phyloP scores from a whole-genome alignment of 2,113 vertebrate genomes.

The Anolis carolinensis region DNA sequence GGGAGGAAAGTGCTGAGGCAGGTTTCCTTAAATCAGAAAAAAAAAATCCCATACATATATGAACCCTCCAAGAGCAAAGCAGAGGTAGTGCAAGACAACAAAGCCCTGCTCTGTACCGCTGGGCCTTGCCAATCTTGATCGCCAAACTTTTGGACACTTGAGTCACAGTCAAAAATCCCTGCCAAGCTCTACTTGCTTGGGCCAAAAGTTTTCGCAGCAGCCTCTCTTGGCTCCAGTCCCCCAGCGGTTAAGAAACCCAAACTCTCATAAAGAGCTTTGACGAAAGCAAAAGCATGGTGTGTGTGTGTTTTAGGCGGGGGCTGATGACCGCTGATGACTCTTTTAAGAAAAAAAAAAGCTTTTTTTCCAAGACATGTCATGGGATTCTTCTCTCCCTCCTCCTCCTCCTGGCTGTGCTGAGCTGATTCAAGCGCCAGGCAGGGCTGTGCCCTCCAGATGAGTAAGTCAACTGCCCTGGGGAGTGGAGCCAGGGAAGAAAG shows the following conservation, averaged over 20 bases:
- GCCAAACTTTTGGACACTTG: not conserved
- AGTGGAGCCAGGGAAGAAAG: not conserved
- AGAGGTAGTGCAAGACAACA: not conserved
- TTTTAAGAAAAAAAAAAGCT: constrained; percentile 70
- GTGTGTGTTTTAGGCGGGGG: not conserved
- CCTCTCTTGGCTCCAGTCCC: constrained; percentile 26
- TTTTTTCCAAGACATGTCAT: constrained; percentile 73
- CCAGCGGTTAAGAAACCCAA: constrained; percentile 59
- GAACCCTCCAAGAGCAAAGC: not conserved
- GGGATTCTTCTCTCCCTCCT: constrained; percentile 59
- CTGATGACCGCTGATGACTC: constrained; percentile 57
- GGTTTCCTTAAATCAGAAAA: not conserved
- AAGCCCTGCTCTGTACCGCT: not conserved
- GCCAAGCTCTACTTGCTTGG: not conserved
- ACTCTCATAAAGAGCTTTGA: constrained; percentile 33
- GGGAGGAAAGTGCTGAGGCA: not conserved
- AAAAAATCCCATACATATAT: not conserved
- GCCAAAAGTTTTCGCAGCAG: accelerated
- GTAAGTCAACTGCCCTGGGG: constrained; percentile 69
- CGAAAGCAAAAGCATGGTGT: constrained; percentile 39
- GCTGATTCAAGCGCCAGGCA: constrained; percentile 72
- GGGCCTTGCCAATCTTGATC: not conserved
- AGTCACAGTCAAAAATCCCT: constrained; percentile 12
- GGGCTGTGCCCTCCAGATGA: constrained; percentile 71
- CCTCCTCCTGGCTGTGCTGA: constrained; percentile 28